phyloP scores from a whole-genome alignment of 2,113 vertebrate species.

The Todiramphus saurophagus region DNA sequence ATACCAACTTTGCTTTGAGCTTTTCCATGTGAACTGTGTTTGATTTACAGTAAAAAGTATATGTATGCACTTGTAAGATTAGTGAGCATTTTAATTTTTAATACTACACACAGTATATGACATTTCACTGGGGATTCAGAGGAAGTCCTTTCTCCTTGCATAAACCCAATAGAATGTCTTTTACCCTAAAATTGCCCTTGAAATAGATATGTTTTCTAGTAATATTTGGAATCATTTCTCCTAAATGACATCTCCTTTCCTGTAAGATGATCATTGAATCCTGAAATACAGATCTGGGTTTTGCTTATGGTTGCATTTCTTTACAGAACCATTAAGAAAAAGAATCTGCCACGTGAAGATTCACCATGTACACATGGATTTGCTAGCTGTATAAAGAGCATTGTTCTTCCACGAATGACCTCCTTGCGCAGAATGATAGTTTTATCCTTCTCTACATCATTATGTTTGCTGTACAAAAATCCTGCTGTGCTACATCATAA shows the following conservation, averaged over 20 bases:
- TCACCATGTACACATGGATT: slow-evolving; percentile 12
- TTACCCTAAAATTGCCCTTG: slow-evolving; percentile 12
- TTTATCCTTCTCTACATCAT: slow-evolving; percentile 78
- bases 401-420: slow-evolving; percentile 71
- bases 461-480: slow-evolving; percentile 74
- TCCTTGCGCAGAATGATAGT: slow-evolving; percentile 70
- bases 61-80: neutral
- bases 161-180: neutral
- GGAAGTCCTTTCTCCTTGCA: slow-evolving; percentile 7
- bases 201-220: neutral
- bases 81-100: slow-evolving; percentile 28
- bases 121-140: neutral
- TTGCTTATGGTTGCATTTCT: neutral
- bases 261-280: neutral
- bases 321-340: slow-evolving; percentile 42
- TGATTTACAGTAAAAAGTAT: slow-evolving; percentile 2
- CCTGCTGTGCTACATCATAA: slow-evolving; percentile 77
- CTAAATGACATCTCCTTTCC: neutral
- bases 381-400: slow-evolving; percentile 37
- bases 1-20: neutral
- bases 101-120: neutral
- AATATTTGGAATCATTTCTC: neutral
- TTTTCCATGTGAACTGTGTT: neutral
- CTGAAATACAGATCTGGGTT: slow-evolving; percentile 1
- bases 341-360: slow-evolving; percentile 2